Evolutionary conservation across 2,797 vertebrate species (phyloP), one percentile per base, ranked within the genome.

Genomic region (Artibeus jamaicensis): DNA sequence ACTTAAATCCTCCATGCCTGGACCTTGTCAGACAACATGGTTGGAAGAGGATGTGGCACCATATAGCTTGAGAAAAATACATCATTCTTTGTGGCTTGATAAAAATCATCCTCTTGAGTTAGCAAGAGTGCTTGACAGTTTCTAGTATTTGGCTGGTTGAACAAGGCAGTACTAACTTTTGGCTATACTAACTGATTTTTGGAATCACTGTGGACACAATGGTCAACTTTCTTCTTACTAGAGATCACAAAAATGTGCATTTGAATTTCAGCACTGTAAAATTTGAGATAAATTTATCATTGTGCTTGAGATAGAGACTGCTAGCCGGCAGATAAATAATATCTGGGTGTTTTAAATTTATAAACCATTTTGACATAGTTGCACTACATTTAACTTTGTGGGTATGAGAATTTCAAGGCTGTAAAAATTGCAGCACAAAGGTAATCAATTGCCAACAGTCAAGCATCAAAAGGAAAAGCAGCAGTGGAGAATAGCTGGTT

Each of bases 311-410:
- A 83, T 37, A 78, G 26, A 92, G 2, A 73, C 42, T 83, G 15
- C 9, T 77, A 29, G 5, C 10, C 85, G 55, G 42, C 15, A 82
- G 37, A 86, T 92, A 77, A 78, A 50, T 59, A 86, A 44, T 46
- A 86, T 83, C 18, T 65, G 29, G 44, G 37, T 46, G 10, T 39
- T 89, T 79, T 86, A 82, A 77, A 46, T 53, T 93, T 78, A 67
- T 73, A 86, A 86, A 68, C 21, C 18, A 74, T 42, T 86, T 83
- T 93, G 93, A 83, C 16, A 71, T 29, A 91, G 57, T 88, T 77
- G 32, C 2, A 32, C 37, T 55, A 44, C 8, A 53, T 74, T 68
- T 95, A 21, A 83, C 57, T 93, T 93, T 86, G 10, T 4, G 68
- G 42, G 73, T 92, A 68, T 68, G 26, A 95, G 9, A 67, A 18